Percentiles rank a stretch among this genome's conserved stretches.
These are phyloP conservation scores for Coranthus polyacanthus DNA, from an alignment of 2,797 vertebrate genomes.

Conservation along the genomic window DNA sequence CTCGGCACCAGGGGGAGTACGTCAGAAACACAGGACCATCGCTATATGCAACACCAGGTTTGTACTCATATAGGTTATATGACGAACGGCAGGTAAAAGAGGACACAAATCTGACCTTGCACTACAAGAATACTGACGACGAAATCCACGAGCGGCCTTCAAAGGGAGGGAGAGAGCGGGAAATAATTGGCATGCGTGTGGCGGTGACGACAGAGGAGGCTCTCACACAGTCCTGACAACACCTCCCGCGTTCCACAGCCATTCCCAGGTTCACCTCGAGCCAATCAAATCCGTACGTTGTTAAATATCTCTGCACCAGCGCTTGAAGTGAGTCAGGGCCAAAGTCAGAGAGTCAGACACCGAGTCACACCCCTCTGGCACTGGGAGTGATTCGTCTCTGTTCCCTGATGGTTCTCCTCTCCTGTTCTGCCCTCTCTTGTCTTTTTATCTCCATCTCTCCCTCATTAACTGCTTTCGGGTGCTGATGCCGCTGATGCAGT, in stretches of 20 bases:
- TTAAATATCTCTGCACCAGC: constrained; percentile 42
- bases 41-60: not conserved
- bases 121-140: not conserved
- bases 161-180: not conserved
- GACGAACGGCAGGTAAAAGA: constrained; percentile 9
- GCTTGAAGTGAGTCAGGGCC: constrained; percentile 40
- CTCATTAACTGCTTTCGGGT: constrained; percentile 43
- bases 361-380: constrained; percentile 44
- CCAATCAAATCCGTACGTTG: constrained; percentile 45
- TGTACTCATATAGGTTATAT: not conserved
- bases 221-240: constrained; percentile 8
- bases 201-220: constrained; percentile 8
- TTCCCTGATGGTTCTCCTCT: constrained; percentile 37
- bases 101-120: constrained; percentile 34
- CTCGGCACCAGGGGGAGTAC: constrained; percentile 55
- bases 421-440: constrained; percentile 13
- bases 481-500: constrained; percentile 43
- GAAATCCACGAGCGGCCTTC: constrained; percentile 5
- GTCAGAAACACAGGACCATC: constrained; percentile 52
- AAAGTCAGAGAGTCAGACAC: constrained; percentile 28
- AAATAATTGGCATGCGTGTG: constrained; percentile 43
- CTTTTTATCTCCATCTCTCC: constrained; percentile 39
- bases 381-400: constrained; percentile 47
- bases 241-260: not conserved
- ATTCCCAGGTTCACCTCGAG: constrained; percentile 34